Conservation (phyloP, 2,113 vertebrate genomes). For the Oreotrochilus melanogaster region DNA sequence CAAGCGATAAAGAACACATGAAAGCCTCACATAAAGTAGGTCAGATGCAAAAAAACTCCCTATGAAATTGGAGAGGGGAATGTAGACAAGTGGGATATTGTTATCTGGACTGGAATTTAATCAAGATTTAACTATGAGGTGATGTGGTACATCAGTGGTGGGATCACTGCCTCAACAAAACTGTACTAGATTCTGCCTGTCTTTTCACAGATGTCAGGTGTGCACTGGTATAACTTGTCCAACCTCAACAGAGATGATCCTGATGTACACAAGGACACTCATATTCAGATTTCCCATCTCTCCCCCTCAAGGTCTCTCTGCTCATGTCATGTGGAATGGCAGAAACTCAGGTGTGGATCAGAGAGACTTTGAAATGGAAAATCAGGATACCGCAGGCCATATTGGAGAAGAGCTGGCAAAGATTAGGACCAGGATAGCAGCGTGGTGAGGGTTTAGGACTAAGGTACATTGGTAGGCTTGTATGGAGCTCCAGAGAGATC, state of each 20-base stretch:
- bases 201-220: conserved; percentile 51
- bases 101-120: conserved; percentile 57
- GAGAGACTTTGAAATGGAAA: conserved; percentile 70
- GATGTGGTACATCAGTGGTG: not conserved
- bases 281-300: not conserved
- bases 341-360: conserved; percentile 35
- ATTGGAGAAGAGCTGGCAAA: conserved; percentile 32
- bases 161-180: conserved; percentile 24
- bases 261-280: not conserved
- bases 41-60: conserved; percentile 20
- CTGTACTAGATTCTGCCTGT: conserved; percentile 26
- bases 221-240: conserved; percentile 21
- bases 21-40: not conserved
- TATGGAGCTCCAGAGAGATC: not conserved
- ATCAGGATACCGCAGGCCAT: conserved; percentile 42
- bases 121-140: conserved; percentile 27
- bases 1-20: not conserved
- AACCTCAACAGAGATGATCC: not conserved
- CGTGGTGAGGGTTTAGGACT: conserved; percentile 7
- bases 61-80: conserved; percentile 5
- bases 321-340: conserved; percentile 50
- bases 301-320: conserved; percentile 29
- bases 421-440: not conserved
- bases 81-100: conserved; percentile 2
- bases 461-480: not conserved